Evolutionary conservation across 2,888 invertebrate genomes (phyloP).

Genomic region (Stenchaetothrips biformis): DNA sequence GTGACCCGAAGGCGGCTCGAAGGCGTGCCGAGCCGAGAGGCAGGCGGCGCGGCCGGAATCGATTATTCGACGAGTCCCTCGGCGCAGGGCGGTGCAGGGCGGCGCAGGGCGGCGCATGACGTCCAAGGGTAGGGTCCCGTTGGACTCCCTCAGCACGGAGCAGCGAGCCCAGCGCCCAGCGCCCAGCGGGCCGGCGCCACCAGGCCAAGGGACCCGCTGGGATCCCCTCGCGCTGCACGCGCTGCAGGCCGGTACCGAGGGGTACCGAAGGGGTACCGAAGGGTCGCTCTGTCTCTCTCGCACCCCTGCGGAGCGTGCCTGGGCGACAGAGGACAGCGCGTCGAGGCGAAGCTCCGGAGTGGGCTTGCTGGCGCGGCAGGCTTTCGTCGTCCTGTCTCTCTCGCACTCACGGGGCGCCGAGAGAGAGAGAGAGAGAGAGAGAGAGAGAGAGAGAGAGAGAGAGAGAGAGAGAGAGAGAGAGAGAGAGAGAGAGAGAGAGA

Average conservation of each 20-base stretch:
- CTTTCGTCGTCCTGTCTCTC: too few relatives aligned
- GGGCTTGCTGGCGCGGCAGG: too few relatives aligned
- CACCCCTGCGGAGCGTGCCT: too few relatives aligned
- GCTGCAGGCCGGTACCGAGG: too few relatives aligned
- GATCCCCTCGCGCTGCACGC: too few relatives aligned
- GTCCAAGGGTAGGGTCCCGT: neutral
- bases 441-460: conserved; percentile 9
- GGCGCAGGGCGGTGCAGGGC: neutral
- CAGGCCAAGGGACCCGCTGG: too few relatives aligned
- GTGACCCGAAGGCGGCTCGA: neutral
- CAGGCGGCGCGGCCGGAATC: neutral
- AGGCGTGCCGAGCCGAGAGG: neutral
- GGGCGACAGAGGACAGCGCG: too few relatives aligned
- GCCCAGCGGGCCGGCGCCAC: too few relatives aligned
- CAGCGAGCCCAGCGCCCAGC: neutral
- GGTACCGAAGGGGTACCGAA: too few relatives aligned
- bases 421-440: neutral
- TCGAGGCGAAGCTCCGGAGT: too few relatives aligned
- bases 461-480: conserved; percentile 11
- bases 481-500: neutral
- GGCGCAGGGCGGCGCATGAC: neutral
- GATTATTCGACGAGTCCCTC: neutral
- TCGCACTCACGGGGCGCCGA: too few relatives aligned
- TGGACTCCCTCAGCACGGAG: neutral
- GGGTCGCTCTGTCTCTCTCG: too few relatives aligned